These are phyloP conservation scores for Austrofundulus limnaeus DNA, from an alignment of 2,113 vertebrate species.

Conservation along the genomic window DNA sequence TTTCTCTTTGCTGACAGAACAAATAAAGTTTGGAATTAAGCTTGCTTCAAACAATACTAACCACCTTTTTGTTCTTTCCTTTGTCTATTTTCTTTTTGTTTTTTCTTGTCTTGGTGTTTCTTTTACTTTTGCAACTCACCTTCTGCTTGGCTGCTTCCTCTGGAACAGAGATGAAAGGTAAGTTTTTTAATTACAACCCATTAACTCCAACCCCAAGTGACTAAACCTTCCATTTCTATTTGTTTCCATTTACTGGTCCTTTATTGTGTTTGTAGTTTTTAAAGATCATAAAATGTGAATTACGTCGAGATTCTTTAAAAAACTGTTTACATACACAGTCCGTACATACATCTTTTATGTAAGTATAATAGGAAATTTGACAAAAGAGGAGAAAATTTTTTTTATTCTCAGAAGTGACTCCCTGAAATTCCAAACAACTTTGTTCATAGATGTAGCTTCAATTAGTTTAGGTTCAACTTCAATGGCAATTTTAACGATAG, in stretches of 20 bases:
- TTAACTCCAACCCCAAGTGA: not conserved
- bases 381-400: not conserved
- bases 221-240: not conserved
- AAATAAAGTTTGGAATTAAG: conserved; percentile 22
- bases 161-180: conserved; percentile 76
- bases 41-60: conserved; percentile 46
- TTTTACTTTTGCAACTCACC: conserved; percentile 28
- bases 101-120: conserved; percentile 18
- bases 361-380: too few species aligned
- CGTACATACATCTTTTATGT: too few species aligned
- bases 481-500: conserved; percentile 45
- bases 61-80: conserved; percentile 27
- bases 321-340: not conserved
- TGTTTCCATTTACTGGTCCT: not conserved
- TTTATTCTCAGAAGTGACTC: not conserved
- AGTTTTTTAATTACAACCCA: conserved; percentile 32
- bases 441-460: too few species aligned
- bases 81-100: conserved; percentile 39
- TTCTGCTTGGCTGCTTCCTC: conserved; percentile 44
- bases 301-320: not conserved
- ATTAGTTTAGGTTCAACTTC: too few species aligned
- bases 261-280: too few species aligned
- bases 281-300: not conserved
- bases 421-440: conserved; percentile 19
- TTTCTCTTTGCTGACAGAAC: conserved; percentile 26